These are phyloP conservation scores for Sylvilagus bachmani DNA, from an alignment of 2,113 vertebrate genomes.

Conservation along the genomic window DNA sequence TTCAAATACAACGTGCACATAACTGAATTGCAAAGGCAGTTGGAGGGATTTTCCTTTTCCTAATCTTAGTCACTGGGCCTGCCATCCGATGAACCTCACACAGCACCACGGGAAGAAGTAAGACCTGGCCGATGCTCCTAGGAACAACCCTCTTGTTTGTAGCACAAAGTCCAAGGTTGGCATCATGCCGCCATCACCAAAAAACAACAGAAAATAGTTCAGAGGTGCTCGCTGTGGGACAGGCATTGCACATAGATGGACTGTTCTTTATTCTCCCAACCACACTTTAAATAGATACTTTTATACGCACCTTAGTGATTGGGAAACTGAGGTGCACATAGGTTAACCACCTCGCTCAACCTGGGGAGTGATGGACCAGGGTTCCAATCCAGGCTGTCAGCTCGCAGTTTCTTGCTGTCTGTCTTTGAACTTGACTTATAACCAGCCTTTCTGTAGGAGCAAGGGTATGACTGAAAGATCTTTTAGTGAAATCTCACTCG, in stretches of 20 bases:
- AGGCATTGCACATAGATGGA: background rate
- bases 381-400: background rate
- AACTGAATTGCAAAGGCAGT: conserved; percentile 72
- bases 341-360: background rate
- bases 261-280: background rate
- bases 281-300: rapidly evolving
- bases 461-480: background rate
- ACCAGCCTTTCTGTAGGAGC: too few relatives aligned
- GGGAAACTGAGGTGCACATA: background rate
- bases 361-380: background rate
- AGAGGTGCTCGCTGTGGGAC: background rate
- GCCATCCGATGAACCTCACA: conserved; percentile 60
- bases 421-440: background rate
- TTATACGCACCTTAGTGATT: background rate
- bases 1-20: conserved; percentile 73
- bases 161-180: background rate
- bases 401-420: background rate
- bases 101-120: background rate
- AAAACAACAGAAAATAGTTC: background rate
- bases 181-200: background rate
- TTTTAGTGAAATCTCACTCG: background rate
- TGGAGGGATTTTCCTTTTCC: conserved; percentile 67
- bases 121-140: background rate
- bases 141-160: background rate
- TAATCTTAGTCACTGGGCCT: conserved; percentile 69